Evolutionary conservation across 2,113 vertebrate genomes (phyloP).

Genomic region (Platysternon megacephalum): DNA sequence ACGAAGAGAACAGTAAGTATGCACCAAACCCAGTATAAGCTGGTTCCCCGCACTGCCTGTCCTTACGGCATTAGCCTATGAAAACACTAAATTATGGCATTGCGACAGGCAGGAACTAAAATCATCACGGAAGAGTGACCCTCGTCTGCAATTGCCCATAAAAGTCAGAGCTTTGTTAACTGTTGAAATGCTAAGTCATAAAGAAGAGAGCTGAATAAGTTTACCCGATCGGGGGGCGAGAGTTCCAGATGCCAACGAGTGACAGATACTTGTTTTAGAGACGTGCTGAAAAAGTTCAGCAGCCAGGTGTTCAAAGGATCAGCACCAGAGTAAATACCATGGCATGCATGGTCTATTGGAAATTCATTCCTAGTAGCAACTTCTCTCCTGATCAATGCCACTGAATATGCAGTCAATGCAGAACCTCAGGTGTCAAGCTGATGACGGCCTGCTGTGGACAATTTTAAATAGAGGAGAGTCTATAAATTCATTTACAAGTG

Average conservation of each 20-base stretch:
- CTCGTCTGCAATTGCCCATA: fast-evolving
- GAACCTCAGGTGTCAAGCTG: not conserved
- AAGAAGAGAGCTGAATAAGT: not conserved
- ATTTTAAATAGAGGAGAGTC: not conserved
- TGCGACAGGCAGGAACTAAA: not conserved
- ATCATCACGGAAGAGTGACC: fast-evolving
- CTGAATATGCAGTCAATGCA: fast-evolving
- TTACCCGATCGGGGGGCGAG: not conserved
- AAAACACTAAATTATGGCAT: fast-evolving
- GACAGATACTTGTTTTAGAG: not conserved
- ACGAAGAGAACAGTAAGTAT: constrained; percentile 27
- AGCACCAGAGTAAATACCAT: fast-evolving
- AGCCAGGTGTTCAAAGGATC: not conserved
- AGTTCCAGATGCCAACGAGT: not conserved
- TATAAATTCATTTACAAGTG: fast-evolving
- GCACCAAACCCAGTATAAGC: constrained; percentile 29
- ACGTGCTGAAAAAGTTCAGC: not conserved
- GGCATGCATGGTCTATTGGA: not conserved
- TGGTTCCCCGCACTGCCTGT: not conserved
- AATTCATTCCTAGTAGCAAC: not conserved
- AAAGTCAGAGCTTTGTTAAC: not conserved
- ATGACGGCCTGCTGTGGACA: not conserved
- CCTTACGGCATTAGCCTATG: not conserved
- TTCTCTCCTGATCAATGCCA: not conserved
- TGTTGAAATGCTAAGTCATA: not conserved